A percentile compares a stretch with the other conserved stretches of the same genome.
Conservation (phyloP, 2,888 invertebrate species). For the Cataglyphis altisquamis region DNA sequence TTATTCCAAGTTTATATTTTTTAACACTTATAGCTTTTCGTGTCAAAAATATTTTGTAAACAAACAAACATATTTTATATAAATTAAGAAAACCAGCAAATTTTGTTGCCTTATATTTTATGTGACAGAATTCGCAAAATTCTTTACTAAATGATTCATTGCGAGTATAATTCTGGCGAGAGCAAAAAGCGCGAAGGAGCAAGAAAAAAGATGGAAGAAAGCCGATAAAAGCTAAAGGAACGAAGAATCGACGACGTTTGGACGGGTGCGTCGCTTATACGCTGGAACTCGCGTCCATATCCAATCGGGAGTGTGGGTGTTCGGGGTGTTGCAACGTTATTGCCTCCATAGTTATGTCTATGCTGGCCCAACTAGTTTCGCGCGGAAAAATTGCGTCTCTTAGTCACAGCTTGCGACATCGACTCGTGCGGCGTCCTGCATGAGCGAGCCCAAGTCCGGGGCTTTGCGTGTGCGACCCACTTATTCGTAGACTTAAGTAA, state of each 20-base stretch:
- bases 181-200: background rate
- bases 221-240: background rate
- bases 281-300: slow-evolving; percentile 71
- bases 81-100: background rate
- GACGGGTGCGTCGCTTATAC: slow-evolving; percentile 40
- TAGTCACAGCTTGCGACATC: slow-evolving; percentile 85
- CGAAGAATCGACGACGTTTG: slow-evolving; percentile 25
- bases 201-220: background rate
- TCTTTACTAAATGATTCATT: background rate
- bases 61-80: background rate
- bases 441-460: slow-evolving; percentile 82
- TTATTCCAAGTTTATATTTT: background rate
- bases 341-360: slow-evolving; percentile 79
- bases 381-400: slow-evolving; percentile 83
- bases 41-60: background rate
- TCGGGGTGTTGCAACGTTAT: slow-evolving; percentile 81
- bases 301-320: slow-evolving; percentile 84
- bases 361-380: slow-evolving; percentile 82
- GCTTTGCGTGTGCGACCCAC: slow-evolving; percentile 81
- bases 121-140: background rate
- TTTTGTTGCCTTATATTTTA: background rate
- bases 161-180: background rate
- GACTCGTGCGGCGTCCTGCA: slow-evolving; percentile 80
- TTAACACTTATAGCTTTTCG: background rate
- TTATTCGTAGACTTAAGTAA: slow-evolving; percentile 71